Base-by-base conservation (phyloP, 2,797 vertebrate genomes). In the Sebastes steindachneri region DNA sequence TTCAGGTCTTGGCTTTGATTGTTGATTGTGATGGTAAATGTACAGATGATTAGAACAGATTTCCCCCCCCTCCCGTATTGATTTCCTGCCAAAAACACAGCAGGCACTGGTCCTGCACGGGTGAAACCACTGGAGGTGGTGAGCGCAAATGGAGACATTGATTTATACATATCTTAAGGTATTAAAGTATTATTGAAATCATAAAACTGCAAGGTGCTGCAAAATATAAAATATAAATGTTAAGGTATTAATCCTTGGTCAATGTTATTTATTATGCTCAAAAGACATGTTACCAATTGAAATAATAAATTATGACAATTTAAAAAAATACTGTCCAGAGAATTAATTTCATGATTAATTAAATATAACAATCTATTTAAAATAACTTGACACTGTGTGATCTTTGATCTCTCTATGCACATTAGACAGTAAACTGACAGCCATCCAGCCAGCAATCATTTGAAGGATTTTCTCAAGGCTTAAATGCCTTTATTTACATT, bases 21-120 rank as follows among this genome's bases (percentile, higher is more conserved):
- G 98, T 99, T 99, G 98, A 99, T 99, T 99, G 98, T 99, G 98
- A 99, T 99, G 98, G 98, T 98, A 99, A 99, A 99, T 99, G 98
- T 99, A 99, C 97, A 97, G 98, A 99, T 99, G 98, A 99, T 99
- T 99, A 99, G 98, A 98, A 99, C 98, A 98, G 97, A 98, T 97
- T 96, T 97, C 41, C 80, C 97, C 95, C 96, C 96, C 25, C 54
- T 7, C 54, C 97, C 96, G 65, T 99, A 99, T 99, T 99, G 98
- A 99, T 99, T 99, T 99, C 97, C 97, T 99, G 98, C 97, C 98
- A 99, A 98, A 45, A 99, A 97, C 97, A 96, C 97, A 99, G 98
- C 98, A 96, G 97, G 97, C 96, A 95, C 96, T 95, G 96, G 98
- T 97, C 97, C 97, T 95, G 96, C 96, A 96, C 96, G 95, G 93